Conservation (phyloP, 2,888 invertebrate species). For the Ophraella communa region DNA sequence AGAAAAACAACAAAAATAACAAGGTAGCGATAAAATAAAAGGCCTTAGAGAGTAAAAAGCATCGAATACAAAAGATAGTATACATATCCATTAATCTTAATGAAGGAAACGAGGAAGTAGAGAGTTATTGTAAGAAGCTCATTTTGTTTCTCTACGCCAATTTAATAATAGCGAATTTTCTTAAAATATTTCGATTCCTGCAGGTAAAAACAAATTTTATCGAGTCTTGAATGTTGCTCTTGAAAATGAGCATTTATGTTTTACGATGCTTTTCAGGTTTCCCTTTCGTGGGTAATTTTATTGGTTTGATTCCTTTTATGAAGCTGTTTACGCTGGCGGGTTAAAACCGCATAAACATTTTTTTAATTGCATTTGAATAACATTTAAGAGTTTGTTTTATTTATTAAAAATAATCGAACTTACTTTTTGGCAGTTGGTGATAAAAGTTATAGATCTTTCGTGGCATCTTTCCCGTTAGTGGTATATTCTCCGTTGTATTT, state of each 20-base stretch:
- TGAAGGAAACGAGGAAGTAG: slow-evolving; percentile 22
- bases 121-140: slow-evolving; percentile 22
- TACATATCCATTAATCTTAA: slow-evolving; percentile 31
- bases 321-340: no score
- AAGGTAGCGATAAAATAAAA: slow-evolving; percentile 24
- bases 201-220: slow-evolving; percentile 4
- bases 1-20: not conserved
- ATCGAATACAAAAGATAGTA: slow-evolving; percentile 28
- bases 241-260: slow-evolving; percentile 16
- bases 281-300: no score
- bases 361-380: no score
- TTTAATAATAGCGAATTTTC: slow-evolving; percentile 11
- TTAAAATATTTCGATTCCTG: slow-evolving; percentile 1
- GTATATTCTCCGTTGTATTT: no score
- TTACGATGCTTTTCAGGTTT: slow-evolving; percentile 11
- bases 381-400: no score
- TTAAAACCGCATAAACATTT: no score
- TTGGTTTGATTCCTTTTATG: no score
- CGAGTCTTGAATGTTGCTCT: slow-evolving; percentile 12
- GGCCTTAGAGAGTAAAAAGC: slow-evolving; percentile 14
- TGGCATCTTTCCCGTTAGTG: no score
- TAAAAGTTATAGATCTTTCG: no score
- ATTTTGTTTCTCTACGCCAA: slow-evolving; percentile 12
- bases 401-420: no score
- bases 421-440: no score